These are phyloP conservation scores for Turdus rufiventris DNA, from an alignment of 2,113 vertebrate genomes.

Conservation along the genomic window DNA sequence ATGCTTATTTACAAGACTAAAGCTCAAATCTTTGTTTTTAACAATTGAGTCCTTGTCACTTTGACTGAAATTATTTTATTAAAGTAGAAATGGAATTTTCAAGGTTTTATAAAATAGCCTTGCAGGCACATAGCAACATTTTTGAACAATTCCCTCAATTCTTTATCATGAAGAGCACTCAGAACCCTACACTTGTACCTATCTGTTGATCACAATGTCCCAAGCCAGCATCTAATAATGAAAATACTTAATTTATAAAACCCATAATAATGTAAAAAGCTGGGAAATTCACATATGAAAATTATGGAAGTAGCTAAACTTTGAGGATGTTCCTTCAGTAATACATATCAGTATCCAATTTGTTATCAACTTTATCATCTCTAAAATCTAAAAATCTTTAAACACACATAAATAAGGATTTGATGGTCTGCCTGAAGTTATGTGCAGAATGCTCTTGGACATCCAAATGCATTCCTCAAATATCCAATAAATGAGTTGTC, in stretches of 20 bases:
- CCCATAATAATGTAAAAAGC: not conserved
- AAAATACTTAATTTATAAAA: not conserved
- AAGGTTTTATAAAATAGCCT: not conserved
- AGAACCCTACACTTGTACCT: not conserved
- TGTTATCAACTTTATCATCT: not conserved
- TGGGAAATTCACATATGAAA: not conserved
- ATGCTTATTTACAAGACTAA: not conserved
- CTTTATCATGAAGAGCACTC: not conserved
- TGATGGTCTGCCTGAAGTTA: not conserved
- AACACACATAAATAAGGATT: not conserved
- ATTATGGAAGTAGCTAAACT: not conserved
- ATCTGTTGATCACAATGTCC: not conserved
- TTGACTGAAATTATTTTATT: not conserved
- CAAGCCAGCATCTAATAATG: not conserved
- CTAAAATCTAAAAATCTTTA: not conserved
- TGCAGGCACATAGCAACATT: not conserved
- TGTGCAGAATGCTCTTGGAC: not conserved
- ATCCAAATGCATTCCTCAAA: not conserved
- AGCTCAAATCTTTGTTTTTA: not conserved
- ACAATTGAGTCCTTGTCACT: accelerated
- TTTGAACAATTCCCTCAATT: not conserved
- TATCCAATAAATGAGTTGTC: not conserved
- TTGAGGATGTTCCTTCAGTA: not conserved
- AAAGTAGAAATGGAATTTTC: not conserved
- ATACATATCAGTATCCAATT: not conserved